A percentile compares a stretch with the other conserved stretches of the same genome.
Evolutionary conservation across 2,797 vertebrate genomes (phyloP).

Genomic region (Florisuga fusca): DNA sequence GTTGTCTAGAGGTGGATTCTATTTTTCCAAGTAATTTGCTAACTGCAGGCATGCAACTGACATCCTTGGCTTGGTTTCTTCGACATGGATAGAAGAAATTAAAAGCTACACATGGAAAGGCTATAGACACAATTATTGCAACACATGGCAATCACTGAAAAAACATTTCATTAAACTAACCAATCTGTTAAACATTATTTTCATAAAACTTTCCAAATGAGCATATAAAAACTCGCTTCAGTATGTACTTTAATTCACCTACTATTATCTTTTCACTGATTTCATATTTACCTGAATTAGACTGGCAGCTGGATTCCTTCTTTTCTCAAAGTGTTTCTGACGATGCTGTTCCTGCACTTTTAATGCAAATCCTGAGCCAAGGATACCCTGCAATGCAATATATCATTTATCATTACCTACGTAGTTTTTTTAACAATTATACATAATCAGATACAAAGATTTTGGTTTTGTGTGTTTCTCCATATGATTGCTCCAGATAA

Average conservation of each 20-base stretch:
- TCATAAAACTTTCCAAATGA: not conserved
- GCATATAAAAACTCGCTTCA: not conserved
- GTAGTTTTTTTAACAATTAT: not conserved
- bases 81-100: not conserved
- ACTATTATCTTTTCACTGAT: not conserved
- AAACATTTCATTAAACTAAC: not conserved
- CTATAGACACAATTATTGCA: not conserved
- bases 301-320: constrained; percentile 95
- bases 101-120: not conserved
- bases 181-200: not conserved
- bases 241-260: not conserved
- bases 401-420: not conserved
- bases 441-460: not conserved
- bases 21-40: constrained; percentile 23
- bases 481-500: not conserved
- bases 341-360: constrained; percentile 98
- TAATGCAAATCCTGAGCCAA: constrained; percentile 96
- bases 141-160: not conserved
- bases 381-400: constrained; percentile 88
- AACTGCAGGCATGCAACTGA: not conserved
- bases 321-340: constrained; percentile 99
- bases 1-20: constrained; percentile 37
- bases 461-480: not conserved
- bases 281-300: constrained; percentile 92
- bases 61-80: not conserved